Conservation (phyloP, 2,113 vertebrate species). For the Hyperopisus bebe region DNA sequence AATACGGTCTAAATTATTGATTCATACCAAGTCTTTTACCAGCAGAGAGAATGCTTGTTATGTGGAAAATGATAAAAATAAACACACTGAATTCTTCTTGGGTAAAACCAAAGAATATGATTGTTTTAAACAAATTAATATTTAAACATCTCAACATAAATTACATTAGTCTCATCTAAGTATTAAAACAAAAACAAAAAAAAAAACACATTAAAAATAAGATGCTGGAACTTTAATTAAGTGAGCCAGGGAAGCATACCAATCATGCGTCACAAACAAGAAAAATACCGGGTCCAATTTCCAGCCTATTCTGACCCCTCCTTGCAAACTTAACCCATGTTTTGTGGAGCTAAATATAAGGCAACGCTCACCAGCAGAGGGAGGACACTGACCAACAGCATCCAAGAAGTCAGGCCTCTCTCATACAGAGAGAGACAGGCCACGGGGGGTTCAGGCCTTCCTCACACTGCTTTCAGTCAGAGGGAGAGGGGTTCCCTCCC, state of each 20-base stretch:
- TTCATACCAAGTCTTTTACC: slow-evolving; percentile 14
- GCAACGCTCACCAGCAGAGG: not conserved
- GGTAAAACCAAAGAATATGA: slow-evolving; percentile 11
- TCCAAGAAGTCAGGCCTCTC: not conserved
- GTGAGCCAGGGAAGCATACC: not conserved
- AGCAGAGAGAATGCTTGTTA: slow-evolving; percentile 12
- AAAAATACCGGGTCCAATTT: not conserved
- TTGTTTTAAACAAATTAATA: slow-evolving; percentile 21
- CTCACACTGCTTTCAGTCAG: not conserved
- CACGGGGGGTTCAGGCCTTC: not conserved
- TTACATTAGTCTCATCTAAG: not conserved
- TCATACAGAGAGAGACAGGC: not conserved
- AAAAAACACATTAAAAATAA: not conserved
- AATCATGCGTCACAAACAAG: not conserved
- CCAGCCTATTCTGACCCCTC: not conserved
- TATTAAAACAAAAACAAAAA: slow-evolving; percentile 7
- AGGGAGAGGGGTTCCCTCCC: not conserved
- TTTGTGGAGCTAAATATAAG: not conserved
- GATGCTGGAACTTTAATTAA: not conserved
- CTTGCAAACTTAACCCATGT: not conserved
- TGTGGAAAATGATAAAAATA: slow-evolving; percentile 24
- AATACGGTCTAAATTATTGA: slow-evolving; percentile 27
- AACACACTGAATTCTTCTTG: slow-evolving; percentile 19
- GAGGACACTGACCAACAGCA: not conserved
- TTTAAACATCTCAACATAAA: slow-evolving; percentile 19